These are phyloP conservation scores for Agriopis leucophaearia DNA, from an alignment of 2,888 invertebrate genomes.

Conservation along the genomic window DNA sequence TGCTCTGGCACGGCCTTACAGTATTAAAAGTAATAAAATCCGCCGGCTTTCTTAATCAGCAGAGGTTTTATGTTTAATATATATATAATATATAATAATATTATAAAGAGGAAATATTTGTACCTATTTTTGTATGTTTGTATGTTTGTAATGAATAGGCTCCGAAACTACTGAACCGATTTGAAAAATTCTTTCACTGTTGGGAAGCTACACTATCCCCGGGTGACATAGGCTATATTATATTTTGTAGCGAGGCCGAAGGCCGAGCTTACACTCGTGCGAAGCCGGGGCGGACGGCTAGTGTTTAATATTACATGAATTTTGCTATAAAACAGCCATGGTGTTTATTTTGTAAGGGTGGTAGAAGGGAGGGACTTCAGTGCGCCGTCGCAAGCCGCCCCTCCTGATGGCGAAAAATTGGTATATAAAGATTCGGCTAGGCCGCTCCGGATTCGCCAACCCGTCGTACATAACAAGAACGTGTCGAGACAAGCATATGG, in stretches of 20 bases:
- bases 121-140: too few species aligned
- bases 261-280: too few species aligned
- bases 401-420: conserved; percentile 27
- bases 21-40: conserved; percentile 29
- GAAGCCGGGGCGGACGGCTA: too few species aligned
- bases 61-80: too few species aligned
- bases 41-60: conserved; percentile 9
- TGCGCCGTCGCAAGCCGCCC: conserved; percentile 27
- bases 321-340: neutral
- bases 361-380: conserved; percentile 31
- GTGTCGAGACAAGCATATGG: neutral
- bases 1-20: conserved; percentile 17
- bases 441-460: conserved; percentile 14
- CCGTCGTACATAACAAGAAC: conserved; percentile 21
- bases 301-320: neutral
- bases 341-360: conserved; percentile 1
- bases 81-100: too few species aligned
- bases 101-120: too few species aligned
- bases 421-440: conserved; percentile 7
- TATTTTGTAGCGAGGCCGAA: too few species aligned
- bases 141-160: too few species aligned
- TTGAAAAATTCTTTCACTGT: too few species aligned
- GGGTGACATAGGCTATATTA: too few species aligned
- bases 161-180: too few species aligned
- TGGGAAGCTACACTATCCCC: too few species aligned